Base-by-base conservation (phyloP, 2,797 vertebrate genomes). In the Fistularia tabacaria region DNA sequence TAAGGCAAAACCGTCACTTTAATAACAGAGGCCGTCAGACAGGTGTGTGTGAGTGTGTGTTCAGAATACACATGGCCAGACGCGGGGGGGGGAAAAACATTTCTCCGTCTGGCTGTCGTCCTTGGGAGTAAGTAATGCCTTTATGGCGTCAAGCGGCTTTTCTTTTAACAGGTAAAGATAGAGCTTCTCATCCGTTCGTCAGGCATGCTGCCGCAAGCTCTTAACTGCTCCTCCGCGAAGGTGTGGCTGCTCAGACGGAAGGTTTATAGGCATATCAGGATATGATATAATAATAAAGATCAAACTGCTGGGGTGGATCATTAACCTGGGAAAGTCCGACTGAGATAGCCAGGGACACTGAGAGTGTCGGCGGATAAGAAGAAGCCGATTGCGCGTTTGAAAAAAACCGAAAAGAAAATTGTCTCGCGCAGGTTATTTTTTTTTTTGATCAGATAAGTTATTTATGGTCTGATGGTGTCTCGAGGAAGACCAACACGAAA, bases 291-390 rank as follows among this genome's bases (percentile, higher is more conserved):
- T 86, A 85, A 80, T 82, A 79, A 78, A 90, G 84, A 87, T 88
- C 86, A 90, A 89, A 88, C 84, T n/a, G 71, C 76, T 71, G 9
- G 12, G 57, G 87, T 88, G 82, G 85, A 91, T 85, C 74, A 92
- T 90, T 91, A 90, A 91, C 54, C 9, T 38, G 79, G 85, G 79
- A 83, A 85, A 87, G 71, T 82, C 85, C 81, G 14, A 60, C 57
- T 11, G 1, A 79, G 83, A 85, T 79, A 80, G 61, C 58, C 1
- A 39, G 47, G 59, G 54, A 74, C 55, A 42, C 68, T 76, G 64
- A 10, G 51, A 74, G 59, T 49, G 1, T 37, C 3, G 59, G 45
- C 36, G 65, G 78, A 78, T 76, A 76, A 75, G 67, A 50, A 25
- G 5, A 25, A 25, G 25, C 25, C 7, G 10, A 39, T 42, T 40